Evolutionary conservation across 2,797 vertebrate species (phyloP).

Genomic region (Cryptoprocta ferox): DNA sequence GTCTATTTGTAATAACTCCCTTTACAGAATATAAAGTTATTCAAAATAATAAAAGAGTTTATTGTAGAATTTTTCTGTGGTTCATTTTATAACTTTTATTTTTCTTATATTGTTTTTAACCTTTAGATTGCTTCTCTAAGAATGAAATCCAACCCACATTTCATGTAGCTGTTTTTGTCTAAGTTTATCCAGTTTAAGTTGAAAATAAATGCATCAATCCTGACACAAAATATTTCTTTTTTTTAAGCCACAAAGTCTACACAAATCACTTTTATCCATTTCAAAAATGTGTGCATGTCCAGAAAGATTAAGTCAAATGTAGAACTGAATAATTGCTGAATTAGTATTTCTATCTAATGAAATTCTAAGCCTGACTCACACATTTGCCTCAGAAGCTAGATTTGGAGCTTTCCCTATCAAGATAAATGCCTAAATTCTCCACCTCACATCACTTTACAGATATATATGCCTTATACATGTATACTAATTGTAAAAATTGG

Average conservation of each 20-base stretch:
- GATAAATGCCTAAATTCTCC: slow-evolving; percentile 27
- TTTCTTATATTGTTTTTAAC: not conserved
- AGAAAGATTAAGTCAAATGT: slow-evolving; percentile 33
- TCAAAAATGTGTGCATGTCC: not conserved
- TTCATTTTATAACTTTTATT: not conserved
- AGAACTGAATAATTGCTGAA: slow-evolving; percentile 38
- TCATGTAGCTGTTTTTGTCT: slow-evolving; percentile 1
- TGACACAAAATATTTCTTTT: not conserved
- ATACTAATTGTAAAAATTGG: slow-evolving; percentile 55
- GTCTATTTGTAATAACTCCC: slow-evolving; percentile 28
- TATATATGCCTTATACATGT: not conserved
- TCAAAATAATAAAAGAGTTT: slow-evolving; percentile 25
- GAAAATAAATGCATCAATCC: not conserved
- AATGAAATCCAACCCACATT: not conserved
- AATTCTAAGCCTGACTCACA: slow-evolving; percentile 28
- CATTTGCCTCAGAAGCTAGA: not conserved
- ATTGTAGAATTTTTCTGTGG: not conserved
- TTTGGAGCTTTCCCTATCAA: not conserved
- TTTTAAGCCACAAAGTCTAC: not conserved
- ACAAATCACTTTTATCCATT: slow-evolving; percentile 16
- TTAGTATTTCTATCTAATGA: slow-evolving; percentile 56
- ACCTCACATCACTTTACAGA: not conserved
- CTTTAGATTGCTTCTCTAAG: slow-evolving; percentile 10
- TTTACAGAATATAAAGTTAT: not conserved
- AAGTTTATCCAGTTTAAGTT: slow-evolving; percentile 27